These are phyloP conservation scores for Cygnus atratus DNA, from an alignment of 2,113 vertebrate genomes.

Conservation along the genomic window DNA sequence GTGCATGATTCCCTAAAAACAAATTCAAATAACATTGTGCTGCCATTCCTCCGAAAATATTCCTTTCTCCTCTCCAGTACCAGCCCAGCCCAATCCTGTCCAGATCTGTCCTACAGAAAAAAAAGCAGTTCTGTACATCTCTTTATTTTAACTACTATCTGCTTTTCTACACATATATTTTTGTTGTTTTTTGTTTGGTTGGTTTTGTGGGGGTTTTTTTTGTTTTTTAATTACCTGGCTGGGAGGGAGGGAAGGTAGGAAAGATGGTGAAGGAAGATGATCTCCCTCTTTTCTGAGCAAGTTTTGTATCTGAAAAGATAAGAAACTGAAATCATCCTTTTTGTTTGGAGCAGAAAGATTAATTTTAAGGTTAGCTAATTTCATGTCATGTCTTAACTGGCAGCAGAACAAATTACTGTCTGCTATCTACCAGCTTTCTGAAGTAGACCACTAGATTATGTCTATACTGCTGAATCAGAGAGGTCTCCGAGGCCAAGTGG, in stretches of 20 bases:
- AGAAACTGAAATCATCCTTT: neutral
- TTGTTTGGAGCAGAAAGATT: neutral
- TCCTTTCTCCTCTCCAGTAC: neutral
- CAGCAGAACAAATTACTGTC: neutral
- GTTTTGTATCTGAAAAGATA: slow-evolving; percentile 40
- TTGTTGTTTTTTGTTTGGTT: neutral
- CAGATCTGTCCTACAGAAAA: neutral
- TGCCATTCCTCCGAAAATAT: neutral
- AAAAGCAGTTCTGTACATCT: neutral
- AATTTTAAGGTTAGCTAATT: neutral
- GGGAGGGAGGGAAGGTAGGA: slow-evolving; percentile 65
- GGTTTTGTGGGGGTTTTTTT: neutral
- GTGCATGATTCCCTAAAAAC: neutral
- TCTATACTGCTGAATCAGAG: neutral
- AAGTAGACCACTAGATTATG: neutral
- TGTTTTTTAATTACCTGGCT: slow-evolving; percentile 61
- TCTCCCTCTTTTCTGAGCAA: slow-evolving; percentile 50
- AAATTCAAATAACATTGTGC: neutral
- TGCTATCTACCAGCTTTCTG: neutral
- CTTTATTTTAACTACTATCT: neutral
- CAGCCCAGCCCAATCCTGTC: neutral
- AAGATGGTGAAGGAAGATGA: slow-evolving; percentile 68
- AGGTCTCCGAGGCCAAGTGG: neutral
- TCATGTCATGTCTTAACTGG: neutral
- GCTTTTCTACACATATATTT: neutral